Evolutionary conservation across 2,113 vertebrate genomes (phyloP).

Genomic region (Heterochromis multidens): DNA sequence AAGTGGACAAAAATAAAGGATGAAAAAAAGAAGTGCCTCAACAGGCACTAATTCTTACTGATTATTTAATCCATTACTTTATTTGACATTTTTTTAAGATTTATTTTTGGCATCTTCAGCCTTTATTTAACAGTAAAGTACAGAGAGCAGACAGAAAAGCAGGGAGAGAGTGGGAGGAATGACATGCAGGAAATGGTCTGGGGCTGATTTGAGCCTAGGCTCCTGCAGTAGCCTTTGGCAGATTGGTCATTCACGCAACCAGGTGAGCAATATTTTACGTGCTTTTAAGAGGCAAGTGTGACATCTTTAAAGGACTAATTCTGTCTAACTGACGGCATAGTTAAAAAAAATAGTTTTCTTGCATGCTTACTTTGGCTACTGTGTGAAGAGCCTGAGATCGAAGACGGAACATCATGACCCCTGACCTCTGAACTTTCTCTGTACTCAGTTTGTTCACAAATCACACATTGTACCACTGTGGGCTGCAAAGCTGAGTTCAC

Average conservation of each 20-base stretch:
- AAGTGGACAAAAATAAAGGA: background rate
- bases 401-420: background rate
- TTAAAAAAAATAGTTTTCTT: background rate
- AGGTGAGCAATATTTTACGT: background rate
- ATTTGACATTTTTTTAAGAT: background rate
- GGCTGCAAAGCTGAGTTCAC: background rate
- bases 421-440: background rate
- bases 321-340: background rate
- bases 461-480: background rate
- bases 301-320: background rate
- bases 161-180: background rate
- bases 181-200: fast-evolving
- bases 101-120: background rate
- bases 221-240: background rate
- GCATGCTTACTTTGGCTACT: background rate
- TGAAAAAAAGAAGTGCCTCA: background rate
- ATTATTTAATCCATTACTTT: background rate
- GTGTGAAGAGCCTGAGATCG: background rate
- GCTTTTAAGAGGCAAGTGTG: background rate
- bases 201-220: background rate
- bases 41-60: background rate
- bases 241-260: background rate
- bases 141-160: background rate
- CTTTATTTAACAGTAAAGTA: background rate
- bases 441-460: background rate